phyloP scores from a whole-genome alignment of 2,888 invertebrate genomes.

The Parapristionchus giblindavisi region DNA sequence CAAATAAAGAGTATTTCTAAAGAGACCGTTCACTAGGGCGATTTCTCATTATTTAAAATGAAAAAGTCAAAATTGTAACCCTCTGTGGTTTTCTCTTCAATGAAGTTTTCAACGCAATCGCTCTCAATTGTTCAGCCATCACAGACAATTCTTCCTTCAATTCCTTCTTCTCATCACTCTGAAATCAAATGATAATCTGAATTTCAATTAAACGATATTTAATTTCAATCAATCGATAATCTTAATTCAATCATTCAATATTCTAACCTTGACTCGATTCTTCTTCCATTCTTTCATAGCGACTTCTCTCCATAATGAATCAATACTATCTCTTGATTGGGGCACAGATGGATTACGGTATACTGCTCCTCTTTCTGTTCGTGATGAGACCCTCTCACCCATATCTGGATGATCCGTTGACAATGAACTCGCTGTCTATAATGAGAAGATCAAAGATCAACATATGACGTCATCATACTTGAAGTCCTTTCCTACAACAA shows the following conservation, averaged over 20 bases:
- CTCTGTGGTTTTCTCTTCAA: constrained; percentile 13
- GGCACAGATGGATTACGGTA: constrained; percentile 67
- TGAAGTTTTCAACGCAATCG: constrained; percentile 12
- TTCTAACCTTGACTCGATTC: background rate
- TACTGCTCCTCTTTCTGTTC: constrained; percentile 42
- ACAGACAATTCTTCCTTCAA: constrained; percentile 20
- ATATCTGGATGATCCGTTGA: constrained; percentile 40
- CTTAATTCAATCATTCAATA: background rate
- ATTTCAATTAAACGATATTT: background rate
- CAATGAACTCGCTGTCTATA: constrained; percentile 25
- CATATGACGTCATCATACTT: background rate
- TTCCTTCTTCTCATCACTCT: constrained; percentile 27
- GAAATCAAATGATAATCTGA: background rate
- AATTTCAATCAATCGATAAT: background rate
- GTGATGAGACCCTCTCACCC: constrained; percentile 25
- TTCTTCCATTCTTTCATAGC: constrained; percentile 40
- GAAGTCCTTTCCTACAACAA: constrained; percentile 43
- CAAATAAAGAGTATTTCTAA: no score
- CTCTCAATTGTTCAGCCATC: constrained; percentile 34
- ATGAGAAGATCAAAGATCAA: background rate
- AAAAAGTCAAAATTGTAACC: background rate
- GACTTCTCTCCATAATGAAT: constrained; percentile 38
- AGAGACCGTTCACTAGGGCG: no score
- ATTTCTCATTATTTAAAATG: no score
- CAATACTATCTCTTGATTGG: constrained; percentile 42